Base-by-base conservation (phyloP, 2,888 invertebrate species). In the Drosophila lacicola region DNA sequence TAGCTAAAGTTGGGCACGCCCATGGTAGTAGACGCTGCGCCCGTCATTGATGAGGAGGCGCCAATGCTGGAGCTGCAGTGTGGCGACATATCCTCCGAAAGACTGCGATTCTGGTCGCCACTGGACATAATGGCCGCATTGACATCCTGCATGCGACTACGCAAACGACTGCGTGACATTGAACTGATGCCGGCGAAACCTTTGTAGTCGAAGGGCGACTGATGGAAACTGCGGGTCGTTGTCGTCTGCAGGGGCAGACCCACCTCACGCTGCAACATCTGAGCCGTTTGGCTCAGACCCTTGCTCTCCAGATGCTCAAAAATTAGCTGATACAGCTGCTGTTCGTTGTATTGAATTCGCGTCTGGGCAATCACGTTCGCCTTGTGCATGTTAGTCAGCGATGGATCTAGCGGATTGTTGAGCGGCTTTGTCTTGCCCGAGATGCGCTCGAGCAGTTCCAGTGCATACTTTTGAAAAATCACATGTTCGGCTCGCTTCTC, bases 281-380 rank as follows among this genome's bases (percentile, higher is more conserved):
- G 92, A 0, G 98, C 98, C 13, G 97, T 95, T 56, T 96, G 96
- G 0, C 90, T 67, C 53, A 96, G 94, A 0, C 97, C 98, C 83
- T 97, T 95, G 3, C 95, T 94, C 36, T 95, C 90, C 56, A 99
- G 93, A 93, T 99, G 98, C 62, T 97, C 96, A 88, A 97, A 95
- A 49, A 99, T 98, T 11, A 99, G 93, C 91, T 98, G 97, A 79
- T 98, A 95, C 37, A 99, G 93, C 92, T 99, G 98, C 46, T 96
- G 95, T 91, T 98, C 97, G 92, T 98, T 98, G 94, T 97, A 99
- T 89, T 96, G 96, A 68, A 99, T 99, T 74, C 96, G 95, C 0
- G 99, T 99, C 92, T 98, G 98, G 0, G 98, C 98, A 0, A 99
- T 98, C 46, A 99, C 97, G 92, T 98, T 98, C 0, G 98, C 97